A percentile compares a stretch with the other conserved stretches of the same genome.
Conservation (phyloP, 2,888 invertebrate genomes). For the Drepanosiphum platanoidis region DNA sequence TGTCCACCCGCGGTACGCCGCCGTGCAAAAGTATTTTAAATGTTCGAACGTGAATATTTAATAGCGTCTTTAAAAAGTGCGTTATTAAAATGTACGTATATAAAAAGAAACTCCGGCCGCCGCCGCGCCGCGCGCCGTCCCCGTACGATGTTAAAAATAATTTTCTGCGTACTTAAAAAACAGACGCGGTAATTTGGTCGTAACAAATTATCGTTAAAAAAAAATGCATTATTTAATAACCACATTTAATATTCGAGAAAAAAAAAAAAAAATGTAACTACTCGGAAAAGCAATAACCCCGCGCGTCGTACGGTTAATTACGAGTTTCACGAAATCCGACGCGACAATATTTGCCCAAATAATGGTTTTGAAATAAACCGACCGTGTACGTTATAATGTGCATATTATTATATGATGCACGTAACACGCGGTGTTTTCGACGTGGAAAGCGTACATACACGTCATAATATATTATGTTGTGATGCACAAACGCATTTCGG, state of each 20-base stretch:
- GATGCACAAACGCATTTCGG: too few relatives aligned
- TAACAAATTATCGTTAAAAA: constrained; percentile 12
- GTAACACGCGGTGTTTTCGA: too few relatives aligned
- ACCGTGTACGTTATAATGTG: not conserved
- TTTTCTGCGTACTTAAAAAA: constrained; percentile 19
- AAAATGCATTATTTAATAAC: constrained; percentile 14
- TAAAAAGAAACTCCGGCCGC: too few relatives aligned
- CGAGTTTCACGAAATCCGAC: not conserved
- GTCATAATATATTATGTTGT: too few relatives aligned
- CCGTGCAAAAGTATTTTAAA: constrained; percentile 8
- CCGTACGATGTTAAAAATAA: constrained; percentile 41
- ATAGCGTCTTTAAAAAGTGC: constrained; percentile 39
- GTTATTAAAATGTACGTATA: constrained; percentile 8
- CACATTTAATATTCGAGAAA: not conserved
- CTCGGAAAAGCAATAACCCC: not conserved
- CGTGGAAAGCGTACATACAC: too few relatives aligned
- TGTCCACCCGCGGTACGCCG: not conserved
- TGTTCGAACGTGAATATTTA: constrained; percentile 42
- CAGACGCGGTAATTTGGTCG: constrained; percentile 15
- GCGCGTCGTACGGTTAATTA: not conserved
- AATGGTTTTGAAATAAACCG: not conserved
- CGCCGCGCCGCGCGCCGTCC: too few relatives aligned
- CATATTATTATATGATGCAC: too few relatives aligned
- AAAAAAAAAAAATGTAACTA: not conserved
- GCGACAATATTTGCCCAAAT: not conserved